These are phyloP conservation scores for Oncorhynchus kisutch DNA, from an alignment of 2,113 vertebrate species.

Conservation along the genomic window DNA sequence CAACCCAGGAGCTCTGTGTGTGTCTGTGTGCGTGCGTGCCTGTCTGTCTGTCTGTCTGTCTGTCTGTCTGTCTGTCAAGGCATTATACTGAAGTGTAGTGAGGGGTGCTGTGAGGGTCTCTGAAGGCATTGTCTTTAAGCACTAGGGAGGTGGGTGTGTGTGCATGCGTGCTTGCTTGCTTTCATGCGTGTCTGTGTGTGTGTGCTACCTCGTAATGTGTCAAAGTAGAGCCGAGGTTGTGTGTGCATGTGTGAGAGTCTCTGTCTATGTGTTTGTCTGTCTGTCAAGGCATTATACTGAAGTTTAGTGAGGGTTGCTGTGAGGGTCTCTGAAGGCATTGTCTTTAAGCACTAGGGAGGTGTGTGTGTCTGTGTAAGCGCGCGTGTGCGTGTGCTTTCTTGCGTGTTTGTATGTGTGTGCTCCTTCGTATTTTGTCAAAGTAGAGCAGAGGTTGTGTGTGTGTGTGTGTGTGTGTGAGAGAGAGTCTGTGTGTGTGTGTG, in stretches of 20 bases:
- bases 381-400: not conserved
- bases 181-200: constrained; percentile 22
- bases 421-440: constrained; percentile 44
- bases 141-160: constrained; percentile 2
- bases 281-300: constrained; percentile 23
- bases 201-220: constrained; percentile 35
- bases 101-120: constrained; percentile 10
- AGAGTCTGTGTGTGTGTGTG: not conserved
- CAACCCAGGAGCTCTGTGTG: not conserved
- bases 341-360: not conserved
- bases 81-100: constrained; percentile 8
- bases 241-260: constrained; percentile 22
- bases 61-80: constrained; percentile 27
- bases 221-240: constrained; percentile 46
- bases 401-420: constrained; percentile 20
- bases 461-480: constrained; percentile 1
- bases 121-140: not conserved
- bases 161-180: too few relatives aligned
- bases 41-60: constrained; percentile 12
- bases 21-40: not conserved
- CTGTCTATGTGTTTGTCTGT: not conserved
- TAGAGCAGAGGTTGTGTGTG: constrained; percentile 42
- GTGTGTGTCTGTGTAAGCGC: not conserved
- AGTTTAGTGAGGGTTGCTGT: constrained; percentile 18
- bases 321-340: not conserved